Conservation (phyloP, 2,888 invertebrate species). For the Callosobruchus maculatus region DNA sequence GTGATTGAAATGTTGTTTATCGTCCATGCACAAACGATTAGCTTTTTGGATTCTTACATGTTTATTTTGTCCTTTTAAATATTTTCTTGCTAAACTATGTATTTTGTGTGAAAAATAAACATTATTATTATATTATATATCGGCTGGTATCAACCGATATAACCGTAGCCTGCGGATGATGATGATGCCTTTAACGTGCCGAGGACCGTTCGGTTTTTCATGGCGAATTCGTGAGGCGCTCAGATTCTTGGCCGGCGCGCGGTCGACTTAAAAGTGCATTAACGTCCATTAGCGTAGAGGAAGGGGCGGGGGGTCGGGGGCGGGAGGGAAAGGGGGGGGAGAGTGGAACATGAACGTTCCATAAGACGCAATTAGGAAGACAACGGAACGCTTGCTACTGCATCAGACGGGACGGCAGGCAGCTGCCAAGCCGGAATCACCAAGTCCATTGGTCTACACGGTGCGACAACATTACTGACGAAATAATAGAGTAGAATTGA, state of each 20-base stretch:
- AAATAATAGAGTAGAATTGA: no score
- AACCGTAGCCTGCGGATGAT: background rate
- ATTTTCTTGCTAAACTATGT: no score
- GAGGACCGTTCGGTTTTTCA: background rate
- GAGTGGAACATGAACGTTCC: constrained; percentile 8
- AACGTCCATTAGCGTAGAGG: constrained; percentile 23
- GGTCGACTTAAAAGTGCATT: constrained; percentile 21
- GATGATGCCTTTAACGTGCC: background rate
- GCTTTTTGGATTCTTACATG: no score
- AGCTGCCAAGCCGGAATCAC: no score
- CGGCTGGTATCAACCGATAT: background rate
- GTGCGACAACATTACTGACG: no score
- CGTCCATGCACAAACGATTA: no score
- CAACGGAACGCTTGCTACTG: constrained; percentile 12
- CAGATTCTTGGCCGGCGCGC: background rate
- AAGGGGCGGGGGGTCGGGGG: background rate
- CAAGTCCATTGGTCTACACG: no score
- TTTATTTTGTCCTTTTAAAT: no score
- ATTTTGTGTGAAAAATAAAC: no score
- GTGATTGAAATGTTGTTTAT: no score
- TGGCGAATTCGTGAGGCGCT: background rate
- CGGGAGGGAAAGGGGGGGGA: background rate
- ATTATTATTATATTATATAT: no score
- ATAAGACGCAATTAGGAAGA: constrained; percentile 29
- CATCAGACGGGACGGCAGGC: no score